phyloP scores from a whole-genome alignment of 2,888 invertebrate species.

The Trichopria drosophilae region DNA sequence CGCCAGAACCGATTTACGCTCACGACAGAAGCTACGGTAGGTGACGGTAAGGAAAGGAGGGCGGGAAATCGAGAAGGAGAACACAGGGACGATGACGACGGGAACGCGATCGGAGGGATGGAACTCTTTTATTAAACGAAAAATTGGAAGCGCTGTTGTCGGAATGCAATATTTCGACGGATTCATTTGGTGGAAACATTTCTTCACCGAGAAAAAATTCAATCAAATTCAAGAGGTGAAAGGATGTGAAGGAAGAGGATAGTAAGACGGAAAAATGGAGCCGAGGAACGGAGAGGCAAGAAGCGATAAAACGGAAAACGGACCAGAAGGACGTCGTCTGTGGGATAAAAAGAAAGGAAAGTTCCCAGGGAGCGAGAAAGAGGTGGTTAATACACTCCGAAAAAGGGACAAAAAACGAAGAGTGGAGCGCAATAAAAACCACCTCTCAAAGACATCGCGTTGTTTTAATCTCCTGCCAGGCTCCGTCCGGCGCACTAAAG shows the following conservation, averaged over 20 bases:
- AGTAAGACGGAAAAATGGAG: conserved; percentile 15
- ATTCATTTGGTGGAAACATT: conserved; percentile 59
- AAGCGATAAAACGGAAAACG: conserved; percentile 4
- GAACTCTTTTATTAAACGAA: conserved; percentile 57
- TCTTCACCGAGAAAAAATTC: conserved; percentile 57
- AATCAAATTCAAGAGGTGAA: conserved; percentile 52
- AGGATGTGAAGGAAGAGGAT: conserved; percentile 32
- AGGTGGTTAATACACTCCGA: conserved; percentile 13
- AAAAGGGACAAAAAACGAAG: background rate
- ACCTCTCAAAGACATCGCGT: no score
- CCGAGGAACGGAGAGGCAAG: conserved; percentile 10
- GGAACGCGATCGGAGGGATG: no score
- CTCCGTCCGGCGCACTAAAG: no score
- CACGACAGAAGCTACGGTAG: no score
- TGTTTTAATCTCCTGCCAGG: no score
- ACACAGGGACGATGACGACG: no score
- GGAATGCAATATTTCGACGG: conserved; percentile 60
- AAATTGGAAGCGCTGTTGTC: conserved; percentile 54
- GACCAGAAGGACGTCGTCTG: conserved; percentile 32
- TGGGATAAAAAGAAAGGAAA: no score
- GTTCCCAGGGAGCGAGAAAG: conserved; percentile 22
- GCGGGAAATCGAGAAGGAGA: no score
- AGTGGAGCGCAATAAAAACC: no score
- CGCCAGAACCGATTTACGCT: no score
- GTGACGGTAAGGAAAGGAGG: no score